Evolutionary conservation across 2,113 vertebrate genomes (phyloP), one percentile per base, ranked within the genome.

Genomic region (Pipa parva): DNA sequence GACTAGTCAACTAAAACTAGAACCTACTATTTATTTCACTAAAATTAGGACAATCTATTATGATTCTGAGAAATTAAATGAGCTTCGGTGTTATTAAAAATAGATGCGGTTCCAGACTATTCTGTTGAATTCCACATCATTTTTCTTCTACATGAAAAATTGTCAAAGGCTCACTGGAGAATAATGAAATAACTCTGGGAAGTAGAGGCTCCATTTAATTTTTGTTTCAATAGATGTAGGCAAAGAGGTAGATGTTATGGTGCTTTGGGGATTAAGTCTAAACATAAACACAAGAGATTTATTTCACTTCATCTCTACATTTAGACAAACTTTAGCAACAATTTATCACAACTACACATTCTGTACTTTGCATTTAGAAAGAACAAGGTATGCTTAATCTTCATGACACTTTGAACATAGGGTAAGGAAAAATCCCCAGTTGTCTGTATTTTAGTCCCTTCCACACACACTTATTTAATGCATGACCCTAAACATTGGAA

Each of bases 231-330:
- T 50, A 52, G 50, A 70, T 39, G 58, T 31, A 24, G 48, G 57
- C 36, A 54, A 28, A 24, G 45, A 61, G 48, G 48, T 61, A 52
- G 48, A 70, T 52, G 48, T 36, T 52, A 39, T 18, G 66, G 66
- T 25, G 36, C 57, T 60, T 70, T 61, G 66, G 66, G 66, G 57
- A 70, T 70, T 70, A 51, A 61, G 52, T 60, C 66, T 70, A 61
- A 70, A 70, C 66, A 70, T 70, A 61, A 70, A 70, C 66, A 70
- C 66, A 13, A 52, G 66, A 70, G 66, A 70, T 70, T 70, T 70
- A 61, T 61, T 70, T 61, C 48, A 52, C 57, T 51, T 61, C 48
- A 24, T 61, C 58, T 70, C 36, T 49, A 70, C 57, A 70, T 60
- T 70, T 61, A 70, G 57, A 61, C 57, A 70, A 70, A 70, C 57